These are phyloP conservation scores for Leptonema lineaticorne DNA, from an alignment of 1,140 invertebrate genomes.

Conservation along the genomic window DNA sequence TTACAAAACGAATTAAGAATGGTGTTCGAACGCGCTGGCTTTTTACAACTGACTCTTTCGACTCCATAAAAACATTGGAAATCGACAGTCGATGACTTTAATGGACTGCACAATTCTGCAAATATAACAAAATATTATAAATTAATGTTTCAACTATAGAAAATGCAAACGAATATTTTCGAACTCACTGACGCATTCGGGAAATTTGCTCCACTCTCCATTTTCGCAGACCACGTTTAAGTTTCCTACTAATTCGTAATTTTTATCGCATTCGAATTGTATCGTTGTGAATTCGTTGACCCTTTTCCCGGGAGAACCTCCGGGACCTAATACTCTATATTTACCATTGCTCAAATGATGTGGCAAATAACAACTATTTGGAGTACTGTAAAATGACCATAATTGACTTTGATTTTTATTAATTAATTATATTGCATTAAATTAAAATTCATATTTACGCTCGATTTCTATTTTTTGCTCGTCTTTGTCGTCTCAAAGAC, in stretches of 20 bases:
- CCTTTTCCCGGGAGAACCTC: not conserved
- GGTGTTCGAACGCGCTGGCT: not conserved
- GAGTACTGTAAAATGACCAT: too few species aligned
- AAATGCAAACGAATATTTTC: not conserved
- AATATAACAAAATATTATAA: not conserved
- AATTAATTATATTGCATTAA: too few species aligned
- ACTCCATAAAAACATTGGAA: not conserved
- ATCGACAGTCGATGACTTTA: constrained; percentile 17
- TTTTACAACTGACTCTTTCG: not conserved
- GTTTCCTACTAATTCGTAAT: not conserved
- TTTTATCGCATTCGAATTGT: constrained; percentile 3
- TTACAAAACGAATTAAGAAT: not conserved
- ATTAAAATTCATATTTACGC: too few species aligned
- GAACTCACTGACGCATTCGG: not conserved
- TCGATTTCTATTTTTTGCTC: too few species aligned
- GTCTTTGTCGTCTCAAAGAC: too few species aligned
- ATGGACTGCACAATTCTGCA: not conserved
- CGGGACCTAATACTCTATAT: too few species aligned
- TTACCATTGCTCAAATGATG: too few species aligned
- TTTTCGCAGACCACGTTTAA: not conserved
- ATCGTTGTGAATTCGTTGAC: not conserved
- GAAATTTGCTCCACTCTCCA: not conserved
- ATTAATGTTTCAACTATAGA: not conserved
- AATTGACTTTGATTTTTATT: too few species aligned
- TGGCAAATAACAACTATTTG: too few species aligned